Percentiles rank a stretch among this genome's conserved stretches.
These are phyloP conservation scores for Melanostoma scalare DNA, from an alignment of 2,888 invertebrate genomes.

Conservation along the genomic window DNA sequence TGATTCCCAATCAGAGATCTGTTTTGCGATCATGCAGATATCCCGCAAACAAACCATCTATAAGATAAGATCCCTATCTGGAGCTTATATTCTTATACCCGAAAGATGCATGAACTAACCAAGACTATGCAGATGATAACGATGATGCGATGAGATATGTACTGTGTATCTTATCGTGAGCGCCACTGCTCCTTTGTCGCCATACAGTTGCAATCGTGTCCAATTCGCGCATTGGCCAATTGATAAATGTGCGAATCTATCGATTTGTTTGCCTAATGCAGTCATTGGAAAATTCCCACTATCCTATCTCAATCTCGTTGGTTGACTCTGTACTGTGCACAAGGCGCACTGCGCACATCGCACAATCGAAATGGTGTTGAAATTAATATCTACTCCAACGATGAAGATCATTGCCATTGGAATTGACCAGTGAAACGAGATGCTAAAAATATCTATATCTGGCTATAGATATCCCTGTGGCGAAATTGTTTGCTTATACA, in stretches of 20 bases:
- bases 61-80: slow-evolving; percentile 58
- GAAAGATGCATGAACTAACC: neutral
- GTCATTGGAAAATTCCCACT: slow-evolving; percentile 31
- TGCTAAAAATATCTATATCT: neutral
- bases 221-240: slow-evolving; percentile 33
- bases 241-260: slow-evolving; percentile 62
- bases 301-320: slow-evolving; percentile 34
- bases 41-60: slow-evolving; percentile 45
- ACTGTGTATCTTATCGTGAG: slow-evolving; percentile 43
- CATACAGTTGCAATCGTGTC: slow-evolving; percentile 1
- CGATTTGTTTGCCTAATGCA: slow-evolving; percentile 67
- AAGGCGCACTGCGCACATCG: neutral
- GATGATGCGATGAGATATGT: slow-evolving; percentile 47
- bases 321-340: slow-evolving; percentile 9
- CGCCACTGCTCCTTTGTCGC: slow-evolving; percentile 30
- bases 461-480: neutral
- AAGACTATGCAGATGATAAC: slow-evolving; percentile 39
- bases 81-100: slow-evolving; percentile 5
- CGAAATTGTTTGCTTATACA: slow-evolving; percentile 33
- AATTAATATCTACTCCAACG: slow-evolving; percentile 60
- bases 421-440: slow-evolving; percentile 28
- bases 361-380: slow-evolving; percentile 64
- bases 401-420: slow-evolving; percentile 58
- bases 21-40: slow-evolving; percentile 39
- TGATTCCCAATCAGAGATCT: slow-evolving; percentile 21